A percentile compares a stretch with the other conserved stretches of the same genome.
phyloP scores from a whole-genome alignment of 2,797 vertebrate genomes.

The Tokudaia tokunoshimensis region DNA sequence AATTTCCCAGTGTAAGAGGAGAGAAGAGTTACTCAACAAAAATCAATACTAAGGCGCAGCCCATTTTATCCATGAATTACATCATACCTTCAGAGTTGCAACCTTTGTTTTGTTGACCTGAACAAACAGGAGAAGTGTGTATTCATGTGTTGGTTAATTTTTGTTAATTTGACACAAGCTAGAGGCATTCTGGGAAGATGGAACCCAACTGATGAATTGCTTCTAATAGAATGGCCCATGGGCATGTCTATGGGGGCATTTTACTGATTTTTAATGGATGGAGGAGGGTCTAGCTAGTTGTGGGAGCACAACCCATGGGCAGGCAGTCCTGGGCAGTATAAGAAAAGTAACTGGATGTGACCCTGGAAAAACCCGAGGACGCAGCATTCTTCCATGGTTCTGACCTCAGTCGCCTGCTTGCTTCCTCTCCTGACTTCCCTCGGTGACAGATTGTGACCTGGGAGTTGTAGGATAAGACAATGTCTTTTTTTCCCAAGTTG shows the following conservation, averaged over 20 bases:
- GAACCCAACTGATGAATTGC: background rate
- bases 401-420: background rate
- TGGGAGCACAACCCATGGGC: background rate
- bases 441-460: background rate
- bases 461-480: background rate
- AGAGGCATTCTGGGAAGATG: background rate
- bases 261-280: background rate
- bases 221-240: background rate
- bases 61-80: constrained; percentile 19
- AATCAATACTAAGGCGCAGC: background rate
- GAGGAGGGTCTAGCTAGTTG: background rate
- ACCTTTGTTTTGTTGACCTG: background rate
- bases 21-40: background rate
- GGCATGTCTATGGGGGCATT: background rate
- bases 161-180: background rate
- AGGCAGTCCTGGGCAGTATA: background rate
- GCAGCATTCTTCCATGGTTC: too few species aligned
- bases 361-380: background rate
- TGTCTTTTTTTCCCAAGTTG: background rate
- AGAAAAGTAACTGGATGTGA: background rate
- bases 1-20: background rate
- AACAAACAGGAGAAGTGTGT: background rate
- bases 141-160: background rate
- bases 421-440: background rate
- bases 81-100: background rate